phyloP scores from a whole-genome alignment of 2,888 invertebrate species.

The Hanleya hanleyi region DNA sequence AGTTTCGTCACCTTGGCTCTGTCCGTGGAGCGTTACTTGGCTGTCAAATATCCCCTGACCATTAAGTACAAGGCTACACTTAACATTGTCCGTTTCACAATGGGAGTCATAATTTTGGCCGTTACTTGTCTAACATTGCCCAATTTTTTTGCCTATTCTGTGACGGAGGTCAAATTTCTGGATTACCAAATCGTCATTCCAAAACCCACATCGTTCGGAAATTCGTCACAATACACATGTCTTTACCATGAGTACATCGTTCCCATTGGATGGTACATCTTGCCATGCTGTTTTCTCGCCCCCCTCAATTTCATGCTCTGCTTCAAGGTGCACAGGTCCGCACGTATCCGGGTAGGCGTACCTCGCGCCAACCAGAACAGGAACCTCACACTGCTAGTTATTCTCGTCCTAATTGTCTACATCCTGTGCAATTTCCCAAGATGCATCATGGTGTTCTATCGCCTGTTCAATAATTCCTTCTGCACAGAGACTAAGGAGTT shows the following conservation, averaged over 20 bases:
- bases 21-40: conserved; percentile 48
- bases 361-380: conserved; percentile 40
- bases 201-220: conserved; percentile 34
- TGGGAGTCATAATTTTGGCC: conserved; percentile 18
- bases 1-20: conserved; percentile 47
- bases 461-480: conserved; percentile 22
- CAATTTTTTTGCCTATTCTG: conserved; percentile 38
- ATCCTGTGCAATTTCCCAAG: conserved; percentile 48
- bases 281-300: conserved; percentile 43
- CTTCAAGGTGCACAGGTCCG: conserved; percentile 38
- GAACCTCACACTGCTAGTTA: conserved; percentile 44
- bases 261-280: conserved; percentile 48
- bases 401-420: conserved; percentile 44
- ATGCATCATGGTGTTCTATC: conserved; percentile 43
- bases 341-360: conserved; percentile 42
- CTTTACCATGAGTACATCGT: conserved; percentile 43
- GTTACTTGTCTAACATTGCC: conserved; percentile 38
- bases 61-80: conserved; percentile 37
- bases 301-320: conserved; percentile 40
- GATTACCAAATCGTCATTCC: conserved; percentile 30
- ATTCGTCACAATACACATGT: conserved; percentile 40
- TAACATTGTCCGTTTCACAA: conserved; percentile 27
- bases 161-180: conserved; percentile 26
- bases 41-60: conserved; percentile 42
- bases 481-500: conserved; percentile 30